Conservation (phyloP, 2,888 invertebrate species). For the Xestoiulus laeticollis region DNA sequence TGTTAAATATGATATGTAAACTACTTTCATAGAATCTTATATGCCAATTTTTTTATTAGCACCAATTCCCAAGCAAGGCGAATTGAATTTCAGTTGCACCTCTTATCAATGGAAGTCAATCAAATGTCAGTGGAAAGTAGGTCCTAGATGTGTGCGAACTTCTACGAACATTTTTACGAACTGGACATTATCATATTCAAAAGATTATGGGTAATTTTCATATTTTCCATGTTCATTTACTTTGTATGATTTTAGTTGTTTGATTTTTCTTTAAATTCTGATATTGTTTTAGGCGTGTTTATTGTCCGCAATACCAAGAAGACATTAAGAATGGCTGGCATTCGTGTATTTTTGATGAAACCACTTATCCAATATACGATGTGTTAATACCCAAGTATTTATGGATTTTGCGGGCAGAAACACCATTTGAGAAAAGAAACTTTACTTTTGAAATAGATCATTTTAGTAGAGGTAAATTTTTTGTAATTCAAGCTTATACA, state of each 20-base stretch:
- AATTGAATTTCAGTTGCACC: not conserved
- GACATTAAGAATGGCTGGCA: not conserved
- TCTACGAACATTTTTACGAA: not conserved
- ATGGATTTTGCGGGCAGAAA: not conserved
- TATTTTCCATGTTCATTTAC: not conserved
- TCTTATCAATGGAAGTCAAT: not conserved
- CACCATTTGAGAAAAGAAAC: not conserved
- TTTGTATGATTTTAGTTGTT: not conserved
- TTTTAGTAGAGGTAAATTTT: slow-evolving; percentile 8
- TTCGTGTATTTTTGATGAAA: not conserved
- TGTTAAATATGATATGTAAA: not conserved
- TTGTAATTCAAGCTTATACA: too few species aligned
- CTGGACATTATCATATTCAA: not conserved
- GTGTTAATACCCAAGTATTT: not conserved
- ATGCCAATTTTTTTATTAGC: not conserved
- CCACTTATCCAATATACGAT: not conserved
- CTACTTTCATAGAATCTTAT: not conserved
- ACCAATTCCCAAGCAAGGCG: not conserved
- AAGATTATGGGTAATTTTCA: not conserved
- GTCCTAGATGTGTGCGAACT: not conserved
- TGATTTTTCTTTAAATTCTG: not conserved
- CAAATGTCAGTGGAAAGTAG: not conserved
- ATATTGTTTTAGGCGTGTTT: not conserved
- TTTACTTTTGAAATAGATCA: not conserved
- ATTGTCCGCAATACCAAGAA: not conserved